phyloP scores from a whole-genome alignment of 2,113 vertebrate species.

The Oryzias celebensis region DNA sequence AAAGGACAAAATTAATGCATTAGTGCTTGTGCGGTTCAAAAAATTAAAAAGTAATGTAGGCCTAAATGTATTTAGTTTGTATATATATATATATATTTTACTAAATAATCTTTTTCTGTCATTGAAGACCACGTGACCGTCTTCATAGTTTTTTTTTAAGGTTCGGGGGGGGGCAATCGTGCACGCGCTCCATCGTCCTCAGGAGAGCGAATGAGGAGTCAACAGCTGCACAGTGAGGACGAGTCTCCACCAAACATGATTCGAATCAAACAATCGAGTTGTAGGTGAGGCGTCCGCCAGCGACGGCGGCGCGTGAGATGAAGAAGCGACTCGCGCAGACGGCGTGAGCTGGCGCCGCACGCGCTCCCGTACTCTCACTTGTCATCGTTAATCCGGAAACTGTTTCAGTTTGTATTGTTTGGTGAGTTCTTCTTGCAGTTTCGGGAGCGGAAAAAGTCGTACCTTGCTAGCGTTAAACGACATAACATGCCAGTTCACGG shows the following conservation, averaged over 20 bases:
- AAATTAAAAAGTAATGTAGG: no score
- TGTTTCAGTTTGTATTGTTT: slow-evolving; percentile 68
- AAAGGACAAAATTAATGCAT: not conserved
- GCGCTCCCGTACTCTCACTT: slow-evolving; percentile 22
- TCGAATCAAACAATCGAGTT: slow-evolving; percentile 59
- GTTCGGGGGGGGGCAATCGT: slow-evolving; percentile 13
- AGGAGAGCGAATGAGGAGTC: slow-evolving; percentile 32
- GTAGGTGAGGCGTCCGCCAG: slow-evolving; percentile 54
- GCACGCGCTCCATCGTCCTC: slow-evolving; percentile 69
- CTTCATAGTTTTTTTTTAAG: slow-evolving; percentile 2
- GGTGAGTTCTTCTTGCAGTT: slow-evolving; percentile 73
- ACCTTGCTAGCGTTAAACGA: slow-evolving; percentile 9
- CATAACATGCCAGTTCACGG: not conserved
- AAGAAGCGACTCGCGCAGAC: slow-evolving; percentile 28
- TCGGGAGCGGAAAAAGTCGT: slow-evolving; percentile 13
- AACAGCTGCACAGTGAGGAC: slow-evolving; percentile 81
- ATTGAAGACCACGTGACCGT: slow-evolving; percentile 60
- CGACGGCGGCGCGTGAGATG: slow-evolving; percentile 7
- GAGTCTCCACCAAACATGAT: slow-evolving; percentile 65
- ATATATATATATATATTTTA: not conserved
- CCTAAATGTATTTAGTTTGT: no score
- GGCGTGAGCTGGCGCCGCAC: not conserved
- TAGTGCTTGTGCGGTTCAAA: no score
- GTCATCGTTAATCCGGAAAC: slow-evolving; percentile 61
- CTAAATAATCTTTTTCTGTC: slow-evolving; percentile 23